Percentiles rank a stretch among this genome's conserved stretches.
phyloP scores from a whole-genome alignment of 2,888 invertebrate genomes.

The Ormyrus pomaceus region DNA sequence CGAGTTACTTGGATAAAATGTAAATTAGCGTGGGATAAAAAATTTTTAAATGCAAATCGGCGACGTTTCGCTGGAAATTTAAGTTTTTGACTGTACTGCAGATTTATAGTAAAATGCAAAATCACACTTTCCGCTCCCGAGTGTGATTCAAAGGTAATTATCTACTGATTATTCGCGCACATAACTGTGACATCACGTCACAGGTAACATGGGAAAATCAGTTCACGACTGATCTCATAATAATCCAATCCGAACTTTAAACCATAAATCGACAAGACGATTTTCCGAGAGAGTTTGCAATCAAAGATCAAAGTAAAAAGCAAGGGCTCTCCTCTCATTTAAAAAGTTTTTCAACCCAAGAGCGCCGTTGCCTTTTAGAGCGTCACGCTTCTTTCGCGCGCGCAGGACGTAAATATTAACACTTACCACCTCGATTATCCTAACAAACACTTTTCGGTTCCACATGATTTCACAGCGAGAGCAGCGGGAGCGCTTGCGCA shows the following conservation, averaged over 20 bases:
- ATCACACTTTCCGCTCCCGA: too few relatives aligned
- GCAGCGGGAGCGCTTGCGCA: conserved; percentile 18
- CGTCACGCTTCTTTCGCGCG: background rate
- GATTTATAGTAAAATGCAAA: too few relatives aligned
- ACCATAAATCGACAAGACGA: background rate
- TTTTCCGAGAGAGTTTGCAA: background rate
- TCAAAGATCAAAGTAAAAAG: background rate
- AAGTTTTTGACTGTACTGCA: too few relatives aligned
- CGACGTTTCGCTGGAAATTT: too few relatives aligned
- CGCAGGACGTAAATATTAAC: conserved; percentile 4
- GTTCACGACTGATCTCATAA: background rate
- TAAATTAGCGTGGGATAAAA: too few relatives aligned
- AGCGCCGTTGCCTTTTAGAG: conserved; percentile 9
- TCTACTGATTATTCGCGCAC: too few relatives aligned
- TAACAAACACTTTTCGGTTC: conserved; percentile 73
- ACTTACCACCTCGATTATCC: conserved; percentile 73
- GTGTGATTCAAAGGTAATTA: too few relatives aligned
- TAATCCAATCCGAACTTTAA: background rate
- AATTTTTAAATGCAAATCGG: too few relatives aligned
- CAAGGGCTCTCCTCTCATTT: background rate
- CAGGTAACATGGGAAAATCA: background rate
- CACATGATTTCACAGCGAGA: conserved; percentile 68
- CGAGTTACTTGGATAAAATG: too few relatives aligned
- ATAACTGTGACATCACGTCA: too few relatives aligned
- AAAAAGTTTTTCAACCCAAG: background rate